These are phyloP conservation scores for Nephrotoma guestfalica DNA, from an alignment of 2,888 invertebrate species.

Conservation along the genomic window DNA sequence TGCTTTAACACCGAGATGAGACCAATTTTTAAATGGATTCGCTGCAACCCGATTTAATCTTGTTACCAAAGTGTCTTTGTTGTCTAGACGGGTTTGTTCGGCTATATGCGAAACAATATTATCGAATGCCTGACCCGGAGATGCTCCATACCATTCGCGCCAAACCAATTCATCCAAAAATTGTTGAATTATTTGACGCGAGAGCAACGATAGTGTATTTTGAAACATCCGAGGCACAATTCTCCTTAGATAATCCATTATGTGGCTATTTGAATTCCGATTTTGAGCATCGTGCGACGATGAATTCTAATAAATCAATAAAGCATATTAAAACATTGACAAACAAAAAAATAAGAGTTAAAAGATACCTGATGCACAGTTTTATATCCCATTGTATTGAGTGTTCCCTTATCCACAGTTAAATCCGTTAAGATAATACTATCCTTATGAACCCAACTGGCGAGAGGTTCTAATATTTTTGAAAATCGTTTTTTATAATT, in stretches of 20 bases:
- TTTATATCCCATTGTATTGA: slow-evolving; percentile 64
- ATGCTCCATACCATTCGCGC: slow-evolving; percentile 72
- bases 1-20: slow-evolving; percentile 17
- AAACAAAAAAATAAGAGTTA: slow-evolving; percentile 6
- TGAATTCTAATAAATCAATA: slow-evolving; percentile 17
- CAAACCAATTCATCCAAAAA: slow-evolving; percentile 81
- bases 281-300: slow-evolving; percentile 29
- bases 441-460: slow-evolving; percentile 62
- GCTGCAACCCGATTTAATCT: slow-evolving; percentile 48
- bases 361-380: slow-evolving; percentile 48
- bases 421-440: slow-evolving; percentile 68
- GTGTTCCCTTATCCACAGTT: slow-evolving; percentile 67
- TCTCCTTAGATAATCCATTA: slow-evolving; percentile 76
- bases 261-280: slow-evolving; percentile 56
- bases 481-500: slow-evolving; percentile 68
- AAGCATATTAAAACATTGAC: neutral
- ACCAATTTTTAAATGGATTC: slow-evolving; percentile 55
- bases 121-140: slow-evolving; percentile 64
- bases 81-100: slow-evolving; percentile 58
- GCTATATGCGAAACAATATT: slow-evolving; percentile 64
- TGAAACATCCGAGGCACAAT: slow-evolving; percentile 86
- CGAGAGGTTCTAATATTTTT: slow-evolving; percentile 66
- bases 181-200: slow-evolving; percentile 76
- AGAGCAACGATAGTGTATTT: slow-evolving; percentile 67
- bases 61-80: slow-evolving; percentile 44